These are phyloP conservation scores for Euclidia mi DNA, from an alignment of 2,888 invertebrate genomes.

Conservation along the genomic window DNA sequence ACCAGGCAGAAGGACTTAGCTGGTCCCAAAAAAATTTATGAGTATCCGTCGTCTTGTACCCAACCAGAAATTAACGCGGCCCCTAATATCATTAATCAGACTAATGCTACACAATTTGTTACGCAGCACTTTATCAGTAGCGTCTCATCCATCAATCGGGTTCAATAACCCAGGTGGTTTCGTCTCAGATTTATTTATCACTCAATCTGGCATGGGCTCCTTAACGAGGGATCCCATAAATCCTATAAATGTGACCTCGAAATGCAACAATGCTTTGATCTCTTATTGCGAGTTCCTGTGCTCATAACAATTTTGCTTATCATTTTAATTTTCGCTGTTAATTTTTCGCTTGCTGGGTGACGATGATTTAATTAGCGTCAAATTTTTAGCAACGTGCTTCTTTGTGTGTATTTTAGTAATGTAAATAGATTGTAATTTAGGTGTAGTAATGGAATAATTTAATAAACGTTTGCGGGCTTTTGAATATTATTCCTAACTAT, in stretches of 20 bases:
- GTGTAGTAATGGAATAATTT: too few relatives aligned
- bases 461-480: too few relatives aligned
- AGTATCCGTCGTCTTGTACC: background rate
- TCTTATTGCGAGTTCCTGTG: conserved; percentile 9
- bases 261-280: background rate
- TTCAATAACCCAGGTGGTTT: conserved; percentile 51
- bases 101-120: conserved; percentile 39
- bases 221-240: conserved; percentile 45
- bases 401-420: too few relatives aligned
- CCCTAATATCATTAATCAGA: conserved; percentile 34
- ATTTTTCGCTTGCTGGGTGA: too few relatives aligned
- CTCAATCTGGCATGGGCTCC: conserved; percentile 46
- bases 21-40: background rate
- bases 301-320: background rate
- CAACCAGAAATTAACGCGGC: background rate
- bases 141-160: conserved; percentile 53
- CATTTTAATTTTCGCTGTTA: too few relatives aligned
- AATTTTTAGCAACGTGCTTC: too few relatives aligned
- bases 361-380: too few relatives aligned
- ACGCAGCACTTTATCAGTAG: conserved; percentile 30
- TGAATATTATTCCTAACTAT: too few relatives aligned
- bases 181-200: conserved; percentile 51
- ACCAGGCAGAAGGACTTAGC: too few relatives aligned
- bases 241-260: conserved; percentile 25
- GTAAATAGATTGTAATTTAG: too few relatives aligned